Conservation (phyloP, 2,113 vertebrate species). For the Strix aluco region DNA sequence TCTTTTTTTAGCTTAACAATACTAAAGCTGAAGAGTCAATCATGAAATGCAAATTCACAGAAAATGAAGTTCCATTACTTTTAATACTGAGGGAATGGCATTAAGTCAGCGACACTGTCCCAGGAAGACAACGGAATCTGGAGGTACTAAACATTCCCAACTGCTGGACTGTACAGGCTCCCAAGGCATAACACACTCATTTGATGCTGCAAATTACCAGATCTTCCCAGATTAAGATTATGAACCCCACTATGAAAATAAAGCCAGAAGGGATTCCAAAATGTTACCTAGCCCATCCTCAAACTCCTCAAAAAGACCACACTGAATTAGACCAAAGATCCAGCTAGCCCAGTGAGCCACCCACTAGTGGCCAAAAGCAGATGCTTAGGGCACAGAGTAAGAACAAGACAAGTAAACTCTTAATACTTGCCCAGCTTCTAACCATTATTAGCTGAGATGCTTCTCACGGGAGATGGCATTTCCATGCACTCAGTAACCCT, state of each 20-base stretch:
- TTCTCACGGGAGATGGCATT: not conserved
- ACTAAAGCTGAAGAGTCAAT: not conserved
- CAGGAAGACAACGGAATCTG: not conserved
- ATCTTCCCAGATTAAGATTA: not conserved
- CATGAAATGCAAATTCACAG: not conserved
- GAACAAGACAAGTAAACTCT: not conserved
- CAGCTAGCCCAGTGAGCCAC: fast-evolving
- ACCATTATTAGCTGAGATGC: not conserved
- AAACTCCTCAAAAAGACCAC: not conserved
- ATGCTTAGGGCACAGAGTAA: not conserved
- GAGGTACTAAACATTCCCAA: not conserved
- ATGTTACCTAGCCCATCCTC: not conserved
- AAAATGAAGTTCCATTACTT: not conserved
- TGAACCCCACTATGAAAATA: not conserved
- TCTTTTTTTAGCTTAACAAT: too few relatives aligned
- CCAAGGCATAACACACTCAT: not conserved
- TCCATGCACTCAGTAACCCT: not conserved
- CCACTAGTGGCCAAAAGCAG: not conserved
- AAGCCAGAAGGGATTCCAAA: not conserved
- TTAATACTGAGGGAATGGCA: not conserved
- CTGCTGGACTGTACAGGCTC: not conserved
- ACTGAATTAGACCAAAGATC: not conserved
- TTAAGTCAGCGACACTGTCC: not conserved
- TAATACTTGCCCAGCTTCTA: not conserved
- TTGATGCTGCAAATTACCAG: not conserved